phyloP scores from a whole-genome alignment of 2,888 invertebrate genomes.

The Sicus ferrugineus region DNA sequence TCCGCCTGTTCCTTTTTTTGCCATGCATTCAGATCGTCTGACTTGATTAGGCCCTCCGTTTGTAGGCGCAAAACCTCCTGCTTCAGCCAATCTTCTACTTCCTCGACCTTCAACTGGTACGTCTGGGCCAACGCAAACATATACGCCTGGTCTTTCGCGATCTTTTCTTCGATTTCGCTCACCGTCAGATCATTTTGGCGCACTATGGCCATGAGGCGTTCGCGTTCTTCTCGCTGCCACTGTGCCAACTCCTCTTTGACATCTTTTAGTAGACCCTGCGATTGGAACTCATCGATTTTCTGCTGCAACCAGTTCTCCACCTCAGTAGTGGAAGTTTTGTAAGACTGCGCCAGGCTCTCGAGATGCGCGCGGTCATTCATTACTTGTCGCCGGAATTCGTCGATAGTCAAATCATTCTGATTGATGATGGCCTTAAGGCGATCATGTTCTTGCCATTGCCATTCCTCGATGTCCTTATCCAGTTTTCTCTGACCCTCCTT shows the following conservation, averaged over 20 bases:
- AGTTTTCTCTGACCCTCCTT: conserved; percentile 49
- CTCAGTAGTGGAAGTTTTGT: conserved; percentile 59
- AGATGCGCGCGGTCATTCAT: conserved; percentile 56
- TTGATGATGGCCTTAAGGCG: conserved; percentile 53
- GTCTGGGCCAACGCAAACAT: conserved; percentile 55
- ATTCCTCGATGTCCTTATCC: conserved; percentile 53
- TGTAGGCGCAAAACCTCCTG: conserved; percentile 56
- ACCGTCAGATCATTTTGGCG: conserved; percentile 56
- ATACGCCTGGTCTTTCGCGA: conserved; percentile 56
- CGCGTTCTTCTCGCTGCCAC: conserved; percentile 60
- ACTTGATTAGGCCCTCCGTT: conserved; percentile 56
- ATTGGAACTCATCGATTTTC: conserved; percentile 56
- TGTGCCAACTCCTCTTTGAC: conserved; percentile 55
- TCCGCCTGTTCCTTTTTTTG: conserved; percentile 55
- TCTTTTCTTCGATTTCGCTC: conserved; percentile 56
- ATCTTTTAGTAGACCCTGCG: conserved; percentile 57
- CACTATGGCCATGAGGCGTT: conserved; percentile 54
- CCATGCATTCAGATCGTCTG: conserved; percentile 59
- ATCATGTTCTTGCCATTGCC: conserved; percentile 56
- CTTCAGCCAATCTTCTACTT: conserved; percentile 60
- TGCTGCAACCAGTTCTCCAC: conserved; percentile 59
- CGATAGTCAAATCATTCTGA: conserved; percentile 59
- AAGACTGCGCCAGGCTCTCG: conserved; percentile 54
- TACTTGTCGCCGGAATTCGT: conserved; percentile 57
- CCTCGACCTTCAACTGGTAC: conserved; percentile 57